Evolutionary conservation across 2,888 invertebrate species (phyloP), one percentile per base, ranked within the genome.

Genomic region (Drosophila kuntzei): DNA sequence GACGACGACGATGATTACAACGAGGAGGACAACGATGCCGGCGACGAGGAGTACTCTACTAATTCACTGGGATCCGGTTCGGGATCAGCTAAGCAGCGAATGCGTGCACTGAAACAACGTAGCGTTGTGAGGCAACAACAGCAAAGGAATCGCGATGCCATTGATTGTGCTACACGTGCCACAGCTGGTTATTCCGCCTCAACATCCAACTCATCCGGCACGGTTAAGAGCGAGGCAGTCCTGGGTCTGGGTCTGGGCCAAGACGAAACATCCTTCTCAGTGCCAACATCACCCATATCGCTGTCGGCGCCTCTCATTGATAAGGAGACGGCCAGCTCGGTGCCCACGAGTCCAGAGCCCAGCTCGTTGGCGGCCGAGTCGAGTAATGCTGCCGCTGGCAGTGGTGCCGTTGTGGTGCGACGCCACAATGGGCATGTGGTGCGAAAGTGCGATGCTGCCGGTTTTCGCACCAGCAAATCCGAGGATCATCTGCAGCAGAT

Each of bases 401-500:
- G 34, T 37, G 79, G 68, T 18, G 82, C 63, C 3, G 90, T 82
- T 20, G 91, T 92, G 1, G 90, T 92, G 29, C 89, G 92, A 4
- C 90, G 92, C 20, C 94, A 94, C 94, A 92, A 92, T 60, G 92
- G 91, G 91, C 85, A 86, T 62, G 94, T 91, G 71, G 90, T 92
- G 75, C 89, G 92, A 69, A 92, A 92, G 84, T 91, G 92, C 83
- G 94, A 94, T 86, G 94, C 94, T 63, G 95, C 95, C 82, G 95
- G 96, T 76, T 97, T 98, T 46, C 94, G 98, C 67, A 97, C 97
- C 29, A 98, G 97, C 86, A 95, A 97, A 89, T 97, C 97, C 11
- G 98, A 98, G 93, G 98, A 98, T 93, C 98, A 98, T 91, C 93
- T 98, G 75, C 97, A 97, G 93, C 94, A 95, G 74, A 89, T 92